phyloP scores from a whole-genome alignment of 1,140 invertebrate genomes.

The Streblospio benedicti region DNA sequence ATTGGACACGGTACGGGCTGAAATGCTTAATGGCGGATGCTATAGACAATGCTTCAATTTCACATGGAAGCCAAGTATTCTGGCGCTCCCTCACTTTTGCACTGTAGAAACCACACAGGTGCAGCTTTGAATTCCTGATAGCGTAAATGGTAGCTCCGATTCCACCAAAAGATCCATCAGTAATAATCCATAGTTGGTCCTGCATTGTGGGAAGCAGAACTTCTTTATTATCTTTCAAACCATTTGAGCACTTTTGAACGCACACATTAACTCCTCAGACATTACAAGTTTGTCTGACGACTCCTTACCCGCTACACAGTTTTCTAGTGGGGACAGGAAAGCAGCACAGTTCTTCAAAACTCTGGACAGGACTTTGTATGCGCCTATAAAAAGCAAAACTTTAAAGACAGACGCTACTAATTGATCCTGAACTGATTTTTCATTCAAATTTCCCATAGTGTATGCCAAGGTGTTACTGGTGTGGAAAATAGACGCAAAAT shows the following conservation, averaged over 20 bases:
- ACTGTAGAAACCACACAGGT: conserved; percentile 19
- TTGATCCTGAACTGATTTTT: background rate
- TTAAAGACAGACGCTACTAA: background rate
- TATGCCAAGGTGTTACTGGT: too few species aligned
- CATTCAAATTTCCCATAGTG: too few species aligned
- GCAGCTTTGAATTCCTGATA: background rate
- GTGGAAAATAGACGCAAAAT: too few species aligned
- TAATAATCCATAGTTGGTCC: conserved; percentile 5
- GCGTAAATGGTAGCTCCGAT: conserved; percentile 23
- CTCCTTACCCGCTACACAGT: too few species aligned
- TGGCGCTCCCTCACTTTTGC: conserved; percentile 17
- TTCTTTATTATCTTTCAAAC: too few species aligned
- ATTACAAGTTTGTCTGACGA: conserved; percentile 19
- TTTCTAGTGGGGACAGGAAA: too few species aligned
- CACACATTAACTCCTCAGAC: conserved; percentile 13
- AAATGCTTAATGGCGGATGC: conserved; percentile 20
- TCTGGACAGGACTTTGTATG: too few species aligned
- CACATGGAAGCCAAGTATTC: conserved; percentile 22
- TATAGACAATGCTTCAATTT: conserved; percentile 22
- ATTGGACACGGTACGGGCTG: conserved; percentile 21
- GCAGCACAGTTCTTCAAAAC: too few species aligned
- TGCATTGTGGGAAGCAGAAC: background rate
- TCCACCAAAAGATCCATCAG: conserved; percentile 16
- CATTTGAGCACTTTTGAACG: conserved; percentile 5
- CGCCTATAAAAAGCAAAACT: too few species aligned